Evolutionary conservation across 2,888 invertebrate genomes (phyloP).

Genomic region (Cheilosia soror): DNA sequence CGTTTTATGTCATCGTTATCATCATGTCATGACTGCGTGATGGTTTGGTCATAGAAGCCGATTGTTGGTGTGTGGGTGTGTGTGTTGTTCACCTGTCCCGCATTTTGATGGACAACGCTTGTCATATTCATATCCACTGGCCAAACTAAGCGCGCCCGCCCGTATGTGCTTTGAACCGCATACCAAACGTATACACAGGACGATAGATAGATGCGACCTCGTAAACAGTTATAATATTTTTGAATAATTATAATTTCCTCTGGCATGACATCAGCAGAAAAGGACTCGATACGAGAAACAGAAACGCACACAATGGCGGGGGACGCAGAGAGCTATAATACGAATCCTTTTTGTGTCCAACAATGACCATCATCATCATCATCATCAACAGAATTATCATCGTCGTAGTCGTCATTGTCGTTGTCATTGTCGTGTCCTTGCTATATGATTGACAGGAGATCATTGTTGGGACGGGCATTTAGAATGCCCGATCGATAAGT

Average conservation of each 20-base stretch:
- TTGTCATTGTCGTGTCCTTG: constrained; percentile 25
- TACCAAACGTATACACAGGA: neutral
- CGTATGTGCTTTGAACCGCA: constrained; percentile 23
- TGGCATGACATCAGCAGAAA: constrained; percentile 66
- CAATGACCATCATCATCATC: constrained; percentile 62
- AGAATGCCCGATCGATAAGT: constrained; percentile 73
- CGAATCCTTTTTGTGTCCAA: constrained; percentile 66
- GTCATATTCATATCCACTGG: constrained; percentile 52
- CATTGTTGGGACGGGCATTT: constrained; percentile 73
- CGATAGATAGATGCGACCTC: constrained; percentile 32
- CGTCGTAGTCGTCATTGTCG: constrained; percentile 6
- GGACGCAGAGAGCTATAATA: neutral
- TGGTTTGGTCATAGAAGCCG: constrained; percentile 48
- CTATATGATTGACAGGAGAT: constrained; percentile 73
- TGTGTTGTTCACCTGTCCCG: constrained; percentile 66
- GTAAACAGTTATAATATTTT: constrained; percentile 72
- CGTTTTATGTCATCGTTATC: constrained; percentile 73
- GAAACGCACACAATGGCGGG: constrained; percentile 2
- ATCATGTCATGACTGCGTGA: constrained; percentile 61
- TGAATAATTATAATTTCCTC: constrained; percentile 73
- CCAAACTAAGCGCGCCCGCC: constrained; percentile 52
- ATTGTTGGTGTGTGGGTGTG: constrained; percentile 14
- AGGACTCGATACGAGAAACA: constrained; percentile 50
- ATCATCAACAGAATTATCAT: constrained; percentile 21
- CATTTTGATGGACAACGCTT: constrained; percentile 71